These are phyloP conservation scores for Spodoptera frugiperda DNA, from an alignment of 1,140 invertebrate species.

Conservation along the genomic window DNA sequence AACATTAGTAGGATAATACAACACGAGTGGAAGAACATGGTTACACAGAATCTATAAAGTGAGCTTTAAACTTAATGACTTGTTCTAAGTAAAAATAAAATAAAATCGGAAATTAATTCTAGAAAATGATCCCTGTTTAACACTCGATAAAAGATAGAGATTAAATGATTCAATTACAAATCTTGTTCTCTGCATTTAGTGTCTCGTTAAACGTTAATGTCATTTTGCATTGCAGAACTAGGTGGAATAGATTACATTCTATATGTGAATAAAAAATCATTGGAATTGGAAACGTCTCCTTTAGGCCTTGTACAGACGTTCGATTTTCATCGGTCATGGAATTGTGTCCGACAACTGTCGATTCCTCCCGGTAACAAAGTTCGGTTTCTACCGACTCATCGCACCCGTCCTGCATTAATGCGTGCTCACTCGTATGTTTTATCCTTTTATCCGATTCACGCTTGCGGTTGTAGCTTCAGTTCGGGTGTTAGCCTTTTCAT, in stretches of 20 bases:
- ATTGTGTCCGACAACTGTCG: slow-evolving; percentile 7
- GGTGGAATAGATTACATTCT: slow-evolving; percentile 40
- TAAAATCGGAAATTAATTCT: slow-evolving; percentile 13
- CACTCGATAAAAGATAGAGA: slow-evolving; percentile 9
- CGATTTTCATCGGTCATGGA: slow-evolving; percentile 14
- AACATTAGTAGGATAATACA: too few species aligned
- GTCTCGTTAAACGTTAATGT: slow-evolving; percentile 38
- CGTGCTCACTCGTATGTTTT: slow-evolving; percentile 29
- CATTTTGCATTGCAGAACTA: slow-evolving; percentile 18
- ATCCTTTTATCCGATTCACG: slow-evolving; percentile 30
- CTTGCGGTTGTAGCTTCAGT: slow-evolving; percentile 12
- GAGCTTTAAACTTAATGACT: neutral
- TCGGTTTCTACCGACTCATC: slow-evolving; percentile 22
- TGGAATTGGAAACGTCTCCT: slow-evolving; percentile 40
- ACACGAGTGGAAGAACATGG: too few species aligned
- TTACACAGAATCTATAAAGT: neutral
- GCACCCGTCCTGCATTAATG: slow-evolving; percentile 22
- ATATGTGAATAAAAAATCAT: slow-evolving; percentile 38
- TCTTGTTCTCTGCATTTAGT: slow-evolving; percentile 13
- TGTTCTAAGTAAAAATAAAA: slow-evolving; percentile 17
- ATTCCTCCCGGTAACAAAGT: neutral
- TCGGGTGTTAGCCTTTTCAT: neutral
- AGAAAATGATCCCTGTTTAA: slow-evolving; percentile 9
- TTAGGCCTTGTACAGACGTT: neutral
- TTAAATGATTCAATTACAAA: slow-evolving; percentile 34